These are phyloP conservation scores for Plectrocnemia conspersa DNA, from an alignment of 1,140 invertebrate species.

Conservation along the genomic window DNA sequence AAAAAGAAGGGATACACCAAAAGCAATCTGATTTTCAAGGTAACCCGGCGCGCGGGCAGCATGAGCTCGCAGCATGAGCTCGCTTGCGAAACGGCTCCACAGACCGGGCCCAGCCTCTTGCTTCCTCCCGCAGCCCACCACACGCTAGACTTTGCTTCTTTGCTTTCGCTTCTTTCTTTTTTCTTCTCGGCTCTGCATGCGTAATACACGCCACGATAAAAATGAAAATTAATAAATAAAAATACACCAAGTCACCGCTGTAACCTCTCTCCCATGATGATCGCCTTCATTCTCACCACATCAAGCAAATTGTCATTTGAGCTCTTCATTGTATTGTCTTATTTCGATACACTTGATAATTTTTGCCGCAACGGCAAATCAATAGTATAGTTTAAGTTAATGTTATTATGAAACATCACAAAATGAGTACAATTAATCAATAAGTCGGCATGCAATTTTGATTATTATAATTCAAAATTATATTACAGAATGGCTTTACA, in stretches of 20 bases:
- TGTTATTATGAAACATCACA: background rate
- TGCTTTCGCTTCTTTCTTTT: conserved; percentile 34
- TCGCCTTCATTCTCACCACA: conserved; percentile 26
- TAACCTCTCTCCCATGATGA: conserved; percentile 43
- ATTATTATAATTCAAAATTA: conserved; percentile 8
- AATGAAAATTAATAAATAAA: too few species aligned
- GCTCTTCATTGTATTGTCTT: conserved; percentile 22
- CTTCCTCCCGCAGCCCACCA: conserved; percentile 38
- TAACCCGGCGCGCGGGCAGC: conserved; percentile 62
- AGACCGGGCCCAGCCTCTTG: conserved; percentile 43
- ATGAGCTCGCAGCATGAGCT: conserved; percentile 50
- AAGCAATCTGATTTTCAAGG: conserved; percentile 95
- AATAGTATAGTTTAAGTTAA: background rate
- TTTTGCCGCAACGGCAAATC: conserved; percentile 1
- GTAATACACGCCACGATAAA: conserved; percentile 33
- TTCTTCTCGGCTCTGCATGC: conserved; percentile 31
- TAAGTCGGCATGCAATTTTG: background rate
- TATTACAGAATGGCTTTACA: conserved; percentile 33
- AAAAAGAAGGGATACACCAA: conserved; percentile 88
- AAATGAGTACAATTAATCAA: background rate
- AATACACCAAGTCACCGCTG: conserved; percentile 39
- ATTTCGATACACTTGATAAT: conserved; percentile 8
- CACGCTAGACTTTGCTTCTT: conserved; percentile 32
- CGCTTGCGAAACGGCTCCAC: conserved; percentile 45
- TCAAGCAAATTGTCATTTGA: conserved; percentile 17